These are phyloP conservation scores for Hermetia illucens DNA, from an alignment of 1,140 invertebrate species.

Conservation along the genomic window DNA sequence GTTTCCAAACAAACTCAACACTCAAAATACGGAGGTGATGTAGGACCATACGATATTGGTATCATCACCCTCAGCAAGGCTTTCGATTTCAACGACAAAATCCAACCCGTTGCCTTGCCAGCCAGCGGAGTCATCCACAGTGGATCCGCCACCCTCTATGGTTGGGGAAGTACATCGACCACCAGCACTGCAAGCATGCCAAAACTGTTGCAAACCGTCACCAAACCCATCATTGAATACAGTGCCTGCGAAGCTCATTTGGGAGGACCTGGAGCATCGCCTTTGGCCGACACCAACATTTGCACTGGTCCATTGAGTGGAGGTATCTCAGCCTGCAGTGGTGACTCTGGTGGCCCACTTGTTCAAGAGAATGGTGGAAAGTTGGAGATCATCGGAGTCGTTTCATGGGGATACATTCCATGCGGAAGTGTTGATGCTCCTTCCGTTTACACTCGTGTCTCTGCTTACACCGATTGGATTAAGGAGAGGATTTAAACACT, in stretches of 20 bases:
- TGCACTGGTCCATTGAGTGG: conserved; percentile 35
- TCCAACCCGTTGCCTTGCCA: conserved; percentile 18
- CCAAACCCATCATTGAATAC: conserved; percentile 13
- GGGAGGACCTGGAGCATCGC: conserved; percentile 6
- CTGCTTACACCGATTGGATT: conserved; percentile 34
- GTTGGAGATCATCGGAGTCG: conserved; percentile 37
- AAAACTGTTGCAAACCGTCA: conserved; percentile 25
- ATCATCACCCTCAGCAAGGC: conserved; percentile 16
- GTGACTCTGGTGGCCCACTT: conserved; percentile 34
- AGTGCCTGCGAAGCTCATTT: conserved; percentile 12
- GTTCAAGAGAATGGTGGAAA: conserved; percentile 9
- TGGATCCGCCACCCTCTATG: conserved; percentile 21
- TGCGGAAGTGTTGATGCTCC: conserved; percentile 43
- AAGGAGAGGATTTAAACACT: too few relatives aligned
- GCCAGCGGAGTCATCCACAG: conserved; percentile 13
- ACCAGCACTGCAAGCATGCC: conserved; percentile 18
- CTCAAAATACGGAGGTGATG: conserved; percentile 8
- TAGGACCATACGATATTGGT: conserved; percentile 24
- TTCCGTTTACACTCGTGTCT: conserved; percentile 51
- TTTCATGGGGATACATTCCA: conserved; percentile 57
- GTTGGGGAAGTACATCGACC: conserved; percentile 29
- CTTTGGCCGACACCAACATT: conserved; percentile 31
- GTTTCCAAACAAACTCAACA: conserved; percentile 16
- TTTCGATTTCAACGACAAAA: conserved; percentile 16
- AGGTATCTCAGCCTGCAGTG: conserved; percentile 32